Evolutionary conservation across 2,888 invertebrate genomes (phyloP), one percentile per base, ranked within the genome.

Genomic region (Calameuta idolon): DNA sequence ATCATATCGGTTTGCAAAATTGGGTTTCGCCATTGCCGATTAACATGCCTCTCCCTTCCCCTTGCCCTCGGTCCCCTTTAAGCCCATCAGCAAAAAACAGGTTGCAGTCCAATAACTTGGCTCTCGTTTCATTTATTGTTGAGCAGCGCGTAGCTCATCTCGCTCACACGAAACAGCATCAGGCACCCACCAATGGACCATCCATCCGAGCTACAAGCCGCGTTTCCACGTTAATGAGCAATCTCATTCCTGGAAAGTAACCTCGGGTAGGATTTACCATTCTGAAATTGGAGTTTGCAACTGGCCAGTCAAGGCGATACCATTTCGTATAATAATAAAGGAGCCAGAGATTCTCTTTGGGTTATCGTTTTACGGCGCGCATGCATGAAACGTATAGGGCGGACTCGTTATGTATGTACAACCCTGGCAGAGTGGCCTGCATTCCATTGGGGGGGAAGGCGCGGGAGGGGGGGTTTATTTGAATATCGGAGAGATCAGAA

Each of bases 401-500:
- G 71, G 33, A 34, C 33, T 34, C 71, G 71, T 71, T 71, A 34
- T 34, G 71, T 34, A 23, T 23, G 75, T 75, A 75, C 74, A 74
- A 55, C 75, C 68, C 76, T 74, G 76, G 79, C 73, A 73, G 77
- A 83, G 82, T 84, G 83, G 85, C 80, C 83, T 83, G 85, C 86
- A 88, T 88, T 88, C 86, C 85, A 80, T 73, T 30, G 76, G 80
- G 81, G 83, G 80, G 76, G 80, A 81, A 82, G 80, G 33, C 33
- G 33, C 33, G 33, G 33, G 33, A 0, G 33, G 33, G 33, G 76
- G 81, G 79, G 73, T 82, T 79, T 83, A 87, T 87, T 87, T 87
- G 86, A 87, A 89, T 88, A 87, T 87, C 87, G 83, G 82, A 81
- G 77, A 55, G 82, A 86, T 86, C 85, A 81, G 83, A 75, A 80